These are phyloP conservation scores for Drosophila nebulosa DNA, from an alignment of 1,140 invertebrate genomes.

Conservation along the genomic window DNA sequence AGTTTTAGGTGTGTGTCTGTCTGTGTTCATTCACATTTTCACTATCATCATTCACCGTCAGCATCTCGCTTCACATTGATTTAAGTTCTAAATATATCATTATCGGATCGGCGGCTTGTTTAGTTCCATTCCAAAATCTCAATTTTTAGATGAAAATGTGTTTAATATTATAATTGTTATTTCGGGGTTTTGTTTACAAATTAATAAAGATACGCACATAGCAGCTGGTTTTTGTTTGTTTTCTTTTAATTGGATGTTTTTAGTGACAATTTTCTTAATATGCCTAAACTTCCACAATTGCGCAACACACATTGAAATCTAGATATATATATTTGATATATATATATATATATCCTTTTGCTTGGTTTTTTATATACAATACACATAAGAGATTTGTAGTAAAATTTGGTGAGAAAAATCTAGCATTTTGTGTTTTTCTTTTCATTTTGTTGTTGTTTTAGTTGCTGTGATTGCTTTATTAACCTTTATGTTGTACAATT, in stretches of 20 bases:
- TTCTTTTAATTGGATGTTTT: conserved; percentile 4
- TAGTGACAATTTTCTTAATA: not conserved
- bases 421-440: conserved; percentile 52
- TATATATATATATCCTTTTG: conserved; percentile 50
- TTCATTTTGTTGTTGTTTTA: conserved; percentile 10
- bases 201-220: conserved; percentile 47
- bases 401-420: conserved; percentile 77
- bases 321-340: conserved; percentile 22
- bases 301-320: conserved; percentile 4
- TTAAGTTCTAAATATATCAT: conserved; percentile 37
- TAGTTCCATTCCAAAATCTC: conserved; percentile 32
- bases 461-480: conserved; percentile 55
- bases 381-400: conserved; percentile 77
- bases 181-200: conserved; percentile 43
- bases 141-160: conserved; percentile 66
- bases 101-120: conserved; percentile 12
- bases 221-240: conserved; percentile 13
- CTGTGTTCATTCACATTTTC: not conserved
- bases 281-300: not conserved
- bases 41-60: not conserved
- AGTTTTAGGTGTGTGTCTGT: not conserved
- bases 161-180: conserved; percentile 41
- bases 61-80: conserved; percentile 24
- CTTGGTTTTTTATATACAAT: conserved; percentile 70
- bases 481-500: conserved; percentile 69